Percentiles rank a stretch among this genome's conserved stretches.
These are phyloP conservation scores for Musca domestica DNA, from an alignment of 1,140 invertebrate genomes.

Conservation along the genomic window DNA sequence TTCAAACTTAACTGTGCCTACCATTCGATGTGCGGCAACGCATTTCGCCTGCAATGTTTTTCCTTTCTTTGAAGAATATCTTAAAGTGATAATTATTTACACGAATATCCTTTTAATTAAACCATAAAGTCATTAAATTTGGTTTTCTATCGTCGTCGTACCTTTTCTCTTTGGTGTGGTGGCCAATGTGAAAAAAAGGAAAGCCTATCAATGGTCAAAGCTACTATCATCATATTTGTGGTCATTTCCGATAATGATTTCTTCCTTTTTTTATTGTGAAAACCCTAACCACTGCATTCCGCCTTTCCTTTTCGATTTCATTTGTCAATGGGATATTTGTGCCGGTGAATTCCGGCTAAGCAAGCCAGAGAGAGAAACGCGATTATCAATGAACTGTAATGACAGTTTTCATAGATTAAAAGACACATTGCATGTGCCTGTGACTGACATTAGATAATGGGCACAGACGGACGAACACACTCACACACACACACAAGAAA, in stretches of 20 bases:
- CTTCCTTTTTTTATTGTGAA: background rate
- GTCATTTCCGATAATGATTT: constrained; percentile 19
- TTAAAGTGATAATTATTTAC: constrained; percentile 31
- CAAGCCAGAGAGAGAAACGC: background rate
- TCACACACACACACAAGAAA: background rate
- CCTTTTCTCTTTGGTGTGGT: too few relatives aligned
- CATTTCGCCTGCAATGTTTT: too few relatives aligned
- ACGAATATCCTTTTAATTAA: constrained; percentile 54
- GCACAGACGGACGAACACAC: background rate
- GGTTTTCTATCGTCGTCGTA: background rate
- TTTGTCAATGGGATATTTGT: too few relatives aligned
- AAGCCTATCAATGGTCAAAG: too few relatives aligned
- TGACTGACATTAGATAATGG: constrained; percentile 8
- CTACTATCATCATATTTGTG: constrained; percentile 14
- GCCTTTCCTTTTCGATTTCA: too few relatives aligned
- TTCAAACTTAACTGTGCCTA: too few relatives aligned
- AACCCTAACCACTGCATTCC: too few relatives aligned
- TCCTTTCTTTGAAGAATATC: constrained; percentile 4
- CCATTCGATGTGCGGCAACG: too few relatives aligned
- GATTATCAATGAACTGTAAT: constrained; percentile 18
- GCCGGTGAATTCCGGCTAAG: too few relatives aligned
- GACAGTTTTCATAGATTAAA: constrained; percentile 16
- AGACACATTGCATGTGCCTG: constrained; percentile 8
- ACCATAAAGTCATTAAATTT: constrained; percentile 32
- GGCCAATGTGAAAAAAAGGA: too few relatives aligned